Conservation (phyloP, 2,888 invertebrate genomes). For the Biston betularia region DNA sequence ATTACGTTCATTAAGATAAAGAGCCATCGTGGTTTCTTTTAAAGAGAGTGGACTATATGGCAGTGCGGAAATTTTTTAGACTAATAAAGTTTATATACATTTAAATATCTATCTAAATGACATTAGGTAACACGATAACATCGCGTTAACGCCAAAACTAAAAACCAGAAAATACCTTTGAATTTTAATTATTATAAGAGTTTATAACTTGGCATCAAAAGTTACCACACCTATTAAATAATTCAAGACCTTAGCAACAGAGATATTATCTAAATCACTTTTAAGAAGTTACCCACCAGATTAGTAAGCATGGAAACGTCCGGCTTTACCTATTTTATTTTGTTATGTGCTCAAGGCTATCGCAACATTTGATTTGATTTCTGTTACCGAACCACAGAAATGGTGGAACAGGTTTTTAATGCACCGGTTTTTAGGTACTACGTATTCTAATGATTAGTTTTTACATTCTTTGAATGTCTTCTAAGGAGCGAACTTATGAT, state of each 20-base stretch:
- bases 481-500: neutral
- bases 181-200: too few relatives aligned
- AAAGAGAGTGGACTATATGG: too few relatives aligned
- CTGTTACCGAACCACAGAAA: constrained; percentile 51
- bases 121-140: too few relatives aligned
- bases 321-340: constrained; percentile 6
- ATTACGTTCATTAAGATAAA: too few relatives aligned
- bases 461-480: constrained; percentile 33
- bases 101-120: too few relatives aligned
- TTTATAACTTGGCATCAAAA: neutral
- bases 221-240: neutral
- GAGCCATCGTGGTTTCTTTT: too few relatives aligned
- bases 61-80: too few relatives aligned
- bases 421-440: constrained; percentile 47
- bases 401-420: constrained; percentile 60
- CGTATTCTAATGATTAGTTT: constrained; percentile 41
- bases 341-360: constrained; percentile 48
- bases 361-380: constrained; percentile 39
- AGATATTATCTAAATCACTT: constrained; percentile 1
- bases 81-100: too few relatives aligned
- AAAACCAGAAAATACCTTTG: too few relatives aligned
- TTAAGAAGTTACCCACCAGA: constrained; percentile 11
- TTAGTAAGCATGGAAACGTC: constrained; percentile 18
- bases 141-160: too few relatives aligned
- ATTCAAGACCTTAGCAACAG: neutral